These are phyloP conservation scores for Aplodontia rufa DNA, from an alignment of 2,113 vertebrate species.

Conservation along the genomic window DNA sequence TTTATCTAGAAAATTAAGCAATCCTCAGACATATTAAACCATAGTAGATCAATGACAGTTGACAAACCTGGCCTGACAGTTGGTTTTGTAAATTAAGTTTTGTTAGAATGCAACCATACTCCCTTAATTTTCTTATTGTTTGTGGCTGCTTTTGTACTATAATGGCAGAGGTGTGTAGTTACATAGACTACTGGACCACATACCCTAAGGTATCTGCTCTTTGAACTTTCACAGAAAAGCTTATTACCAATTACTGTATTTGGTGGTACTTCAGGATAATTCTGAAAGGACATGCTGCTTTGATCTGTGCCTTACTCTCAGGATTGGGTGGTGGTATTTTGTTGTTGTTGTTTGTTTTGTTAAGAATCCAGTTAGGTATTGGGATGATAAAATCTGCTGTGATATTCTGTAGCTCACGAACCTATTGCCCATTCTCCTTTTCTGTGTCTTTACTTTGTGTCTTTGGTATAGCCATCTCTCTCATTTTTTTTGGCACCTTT, in stretches of 20 bases:
- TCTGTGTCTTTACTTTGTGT: neutral
- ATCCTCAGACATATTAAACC: neutral
- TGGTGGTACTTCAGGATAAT: neutral
- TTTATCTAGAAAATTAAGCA: conserved; percentile 34
- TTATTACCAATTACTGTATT: neutral
- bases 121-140: neutral
- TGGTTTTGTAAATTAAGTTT: neutral
- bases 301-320: neutral
- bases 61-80: neutral
- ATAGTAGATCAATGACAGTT: neutral
- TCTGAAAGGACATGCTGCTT: neutral
- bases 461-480: neutral
- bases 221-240: neutral
- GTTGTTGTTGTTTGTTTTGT: conserved; percentile 20
- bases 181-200: neutral
- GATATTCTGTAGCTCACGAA: neutral
- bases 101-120: neutral
- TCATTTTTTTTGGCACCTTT: neutral
- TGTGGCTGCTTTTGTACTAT: neutral
- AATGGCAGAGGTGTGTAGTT: neutral
- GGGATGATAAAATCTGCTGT: neutral
- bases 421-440: no score
- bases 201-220: neutral
- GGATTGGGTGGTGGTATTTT: neutral
- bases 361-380: neutral